These are phyloP conservation scores for Pachyrhynchus sulphureomaculatus DNA, from an alignment of 1,140 invertebrate genomes.

Conservation along the genomic window DNA sequence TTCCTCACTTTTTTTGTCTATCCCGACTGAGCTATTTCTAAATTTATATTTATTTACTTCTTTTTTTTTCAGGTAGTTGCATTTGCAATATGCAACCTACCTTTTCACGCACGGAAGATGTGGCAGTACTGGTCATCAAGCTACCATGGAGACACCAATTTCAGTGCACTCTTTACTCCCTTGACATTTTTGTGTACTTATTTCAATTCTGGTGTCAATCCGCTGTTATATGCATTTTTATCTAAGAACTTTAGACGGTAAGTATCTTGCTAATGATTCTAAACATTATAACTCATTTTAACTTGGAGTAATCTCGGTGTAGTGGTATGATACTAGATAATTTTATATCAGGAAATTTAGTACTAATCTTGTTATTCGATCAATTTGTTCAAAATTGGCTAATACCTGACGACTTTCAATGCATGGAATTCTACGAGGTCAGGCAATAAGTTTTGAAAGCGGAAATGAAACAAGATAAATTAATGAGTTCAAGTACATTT, in stretches of 20 bases:
- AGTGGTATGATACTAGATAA: no score
- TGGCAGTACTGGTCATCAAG: slow-evolving; percentile 66
- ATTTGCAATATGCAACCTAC: slow-evolving; percentile 82
- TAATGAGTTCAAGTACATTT: no score
- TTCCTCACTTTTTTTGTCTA: no score
- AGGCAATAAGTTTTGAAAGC: no score
- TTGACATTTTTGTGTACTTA: slow-evolving; percentile 82
- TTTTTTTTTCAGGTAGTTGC: slow-evolving; percentile 48
- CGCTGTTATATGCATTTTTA: slow-evolving; percentile 80
- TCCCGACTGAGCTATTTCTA: not conserved
- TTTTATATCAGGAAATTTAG: no score
- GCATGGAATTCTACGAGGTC: no score
- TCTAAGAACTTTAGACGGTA: slow-evolving; percentile 70
- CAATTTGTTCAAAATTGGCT: no score
- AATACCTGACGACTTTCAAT: no score
- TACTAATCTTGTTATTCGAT: no score
- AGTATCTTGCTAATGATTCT: slow-evolving; percentile 5
- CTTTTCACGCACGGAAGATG: slow-evolving; percentile 80
- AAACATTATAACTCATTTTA: no score
- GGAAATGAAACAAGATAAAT: no score
- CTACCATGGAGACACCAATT: slow-evolving; percentile 49
- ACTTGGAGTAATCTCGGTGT: no score
- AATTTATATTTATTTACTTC: not conserved
- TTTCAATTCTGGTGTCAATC: slow-evolving; percentile 83
- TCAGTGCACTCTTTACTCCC: slow-evolving; percentile 75